A percentile compares a stretch with the other conserved stretches of the same genome.
These are phyloP conservation scores for Battus philenor DNA, from an alignment of 1,140 invertebrate species.

Conservation along the genomic window DNA sequence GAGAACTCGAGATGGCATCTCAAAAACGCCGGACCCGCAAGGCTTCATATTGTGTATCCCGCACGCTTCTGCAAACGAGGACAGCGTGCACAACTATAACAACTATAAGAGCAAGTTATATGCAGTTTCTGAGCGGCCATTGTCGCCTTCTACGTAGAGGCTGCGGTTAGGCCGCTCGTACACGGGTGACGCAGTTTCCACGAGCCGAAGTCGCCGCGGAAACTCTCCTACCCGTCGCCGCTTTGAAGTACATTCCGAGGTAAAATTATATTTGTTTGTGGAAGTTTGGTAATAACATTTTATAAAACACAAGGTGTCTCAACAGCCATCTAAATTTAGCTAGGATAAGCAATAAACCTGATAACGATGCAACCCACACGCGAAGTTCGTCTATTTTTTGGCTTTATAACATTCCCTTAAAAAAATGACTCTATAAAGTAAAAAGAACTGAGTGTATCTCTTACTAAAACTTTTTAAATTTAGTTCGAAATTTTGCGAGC, in stretches of 20 bases:
- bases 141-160: conserved; percentile 2
- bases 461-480: too few species aligned
- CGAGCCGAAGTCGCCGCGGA: neutral
- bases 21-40: conserved; percentile 6
- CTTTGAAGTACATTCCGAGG: neutral
- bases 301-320: too few species aligned
- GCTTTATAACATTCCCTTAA: too few species aligned
- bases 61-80: conserved; percentile 6
- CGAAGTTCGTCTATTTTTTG: too few species aligned
- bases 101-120: conserved; percentile 3
- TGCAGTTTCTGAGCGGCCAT: conserved; percentile 5
- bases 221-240: neutral
- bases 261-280: neutral
- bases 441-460: too few species aligned
- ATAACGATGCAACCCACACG: too few species aligned
- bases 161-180: neutral
- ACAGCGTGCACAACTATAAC: conserved; percentile 1
- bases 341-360: too few species aligned
- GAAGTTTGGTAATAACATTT: neutral
- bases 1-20: conserved; percentile 12
- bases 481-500: too few species aligned
- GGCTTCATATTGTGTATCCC: conserved; percentile 13
- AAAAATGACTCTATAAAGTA: too few species aligned
- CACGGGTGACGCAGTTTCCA: neutral
- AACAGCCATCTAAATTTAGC: too few species aligned